Conservation (phyloP, 1,140 invertebrate species). For the Phymorhynchus buccinoides region DNA sequence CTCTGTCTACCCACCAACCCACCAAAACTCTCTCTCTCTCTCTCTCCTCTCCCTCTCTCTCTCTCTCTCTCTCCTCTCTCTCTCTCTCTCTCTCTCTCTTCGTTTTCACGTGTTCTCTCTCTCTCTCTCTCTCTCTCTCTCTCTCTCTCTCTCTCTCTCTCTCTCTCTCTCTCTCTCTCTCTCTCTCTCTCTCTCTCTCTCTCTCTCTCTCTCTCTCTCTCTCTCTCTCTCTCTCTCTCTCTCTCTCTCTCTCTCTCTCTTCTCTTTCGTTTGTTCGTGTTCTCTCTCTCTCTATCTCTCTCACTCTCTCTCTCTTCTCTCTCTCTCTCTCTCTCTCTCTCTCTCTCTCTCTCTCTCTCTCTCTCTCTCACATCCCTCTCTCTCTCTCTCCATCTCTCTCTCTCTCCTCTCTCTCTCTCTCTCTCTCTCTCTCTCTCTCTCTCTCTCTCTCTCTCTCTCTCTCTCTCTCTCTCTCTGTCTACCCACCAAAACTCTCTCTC, state of each 20-base stretch:
- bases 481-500: neutral
- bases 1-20: neutral
- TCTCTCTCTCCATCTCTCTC: neutral
- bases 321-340: neutral
- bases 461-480: neutral
- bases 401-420: neutral
- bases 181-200: no score
- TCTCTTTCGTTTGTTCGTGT: no score
- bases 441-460: neutral
- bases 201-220: no score
- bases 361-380: neutral
- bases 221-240: neutral
- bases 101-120: no score
- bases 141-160: no score
- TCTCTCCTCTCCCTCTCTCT: slow-evolving; percentile 3
- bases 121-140: no score
- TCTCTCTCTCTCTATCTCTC: no score
- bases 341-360: neutral
- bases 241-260: neutral
- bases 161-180: no score
- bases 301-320: no score
- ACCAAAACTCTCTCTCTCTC: no score
- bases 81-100: no score
- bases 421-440: neutral
- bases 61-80: no score